Conservation (phyloP, 2,888 invertebrate genomes). For the Notodonta ziczac region DNA sequence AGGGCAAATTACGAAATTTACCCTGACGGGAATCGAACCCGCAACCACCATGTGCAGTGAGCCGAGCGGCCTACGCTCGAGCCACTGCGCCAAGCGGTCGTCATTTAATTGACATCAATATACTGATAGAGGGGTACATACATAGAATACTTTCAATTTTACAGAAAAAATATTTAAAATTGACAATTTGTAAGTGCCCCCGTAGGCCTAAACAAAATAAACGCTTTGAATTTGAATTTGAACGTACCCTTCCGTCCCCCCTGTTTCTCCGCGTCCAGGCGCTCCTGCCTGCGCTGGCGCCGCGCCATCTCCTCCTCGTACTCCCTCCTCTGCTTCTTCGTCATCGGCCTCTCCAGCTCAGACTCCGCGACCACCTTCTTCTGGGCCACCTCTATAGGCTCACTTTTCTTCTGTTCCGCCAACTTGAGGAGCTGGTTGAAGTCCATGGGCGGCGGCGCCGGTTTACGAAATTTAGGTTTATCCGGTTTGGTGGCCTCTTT, state of each 20-base stretch:
- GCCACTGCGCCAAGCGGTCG: too few species aligned
- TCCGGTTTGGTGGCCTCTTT: constrained; percentile 71
- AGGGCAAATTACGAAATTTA: too few species aligned
- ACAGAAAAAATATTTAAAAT: too few species aligned
- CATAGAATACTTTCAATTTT: too few species aligned
- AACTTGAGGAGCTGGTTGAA: constrained; percentile 91
- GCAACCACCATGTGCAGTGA: too few species aligned
- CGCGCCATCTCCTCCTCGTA: constrained; percentile 89
- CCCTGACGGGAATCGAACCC: too few species aligned
- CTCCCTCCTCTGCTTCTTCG: constrained; percentile 91
- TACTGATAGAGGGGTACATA: too few species aligned
- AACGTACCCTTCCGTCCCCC: constrained; percentile 58
- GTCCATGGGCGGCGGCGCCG: constrained; percentile 90
- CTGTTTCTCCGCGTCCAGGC: constrained; percentile 66
- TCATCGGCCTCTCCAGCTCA: constrained; percentile 89
- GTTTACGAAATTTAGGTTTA: constrained; percentile 85
- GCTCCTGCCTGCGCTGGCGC: constrained; percentile 77
- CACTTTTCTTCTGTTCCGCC: constrained; percentile 92
- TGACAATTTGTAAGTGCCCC: too few species aligned
- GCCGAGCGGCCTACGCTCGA: too few species aligned
- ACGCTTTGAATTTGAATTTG: constrained; percentile 19
- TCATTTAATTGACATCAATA: too few species aligned
- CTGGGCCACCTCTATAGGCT: constrained; percentile 85
- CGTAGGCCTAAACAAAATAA: too few species aligned
- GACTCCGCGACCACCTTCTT: constrained; percentile 72